Evolutionary conservation across 2,797 vertebrate genomes (phyloP).

Genomic region (Paguma larvata): DNA sequence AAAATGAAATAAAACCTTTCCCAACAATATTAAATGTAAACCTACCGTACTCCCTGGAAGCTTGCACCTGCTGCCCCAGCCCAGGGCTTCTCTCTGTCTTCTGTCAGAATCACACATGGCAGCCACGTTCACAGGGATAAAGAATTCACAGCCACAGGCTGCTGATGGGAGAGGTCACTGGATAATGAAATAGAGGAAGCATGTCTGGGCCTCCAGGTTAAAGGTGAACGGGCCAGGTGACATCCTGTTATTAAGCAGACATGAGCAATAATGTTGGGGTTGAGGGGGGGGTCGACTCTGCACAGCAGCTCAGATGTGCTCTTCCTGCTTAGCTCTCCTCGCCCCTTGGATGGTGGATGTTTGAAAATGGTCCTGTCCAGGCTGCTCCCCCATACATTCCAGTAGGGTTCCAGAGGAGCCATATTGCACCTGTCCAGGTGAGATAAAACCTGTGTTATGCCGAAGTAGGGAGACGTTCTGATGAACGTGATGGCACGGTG

Average conservation of each 20-base stretch:
- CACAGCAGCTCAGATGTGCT: background rate
- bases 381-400: background rate
- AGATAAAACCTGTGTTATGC: background rate
- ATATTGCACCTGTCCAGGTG: background rate
- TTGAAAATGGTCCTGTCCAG: background rate
- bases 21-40: conserved; percentile 34
- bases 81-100: background rate
- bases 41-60: background rate
- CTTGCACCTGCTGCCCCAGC: background rate
- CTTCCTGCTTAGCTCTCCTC: background rate
- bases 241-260: background rate
- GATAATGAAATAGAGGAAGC: background rate
- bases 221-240: background rate
- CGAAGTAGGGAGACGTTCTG: background rate
- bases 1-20: conserved; percentile 7
- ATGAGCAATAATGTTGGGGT: background rate
- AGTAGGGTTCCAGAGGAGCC: background rate
- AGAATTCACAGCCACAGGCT: conserved; percentile 3
- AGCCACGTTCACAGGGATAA: background rate
- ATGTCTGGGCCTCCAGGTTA: background rate
- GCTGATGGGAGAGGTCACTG: background rate
- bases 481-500: background rate
- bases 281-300: background rate
- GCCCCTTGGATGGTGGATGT: rapidly evolving
- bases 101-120: background rate